A percentile compares a stretch with the other conserved stretches of the same genome.
phyloP scores from a whole-genome alignment of 2,113 vertebrate species.

The Struthidea cinerea region DNA sequence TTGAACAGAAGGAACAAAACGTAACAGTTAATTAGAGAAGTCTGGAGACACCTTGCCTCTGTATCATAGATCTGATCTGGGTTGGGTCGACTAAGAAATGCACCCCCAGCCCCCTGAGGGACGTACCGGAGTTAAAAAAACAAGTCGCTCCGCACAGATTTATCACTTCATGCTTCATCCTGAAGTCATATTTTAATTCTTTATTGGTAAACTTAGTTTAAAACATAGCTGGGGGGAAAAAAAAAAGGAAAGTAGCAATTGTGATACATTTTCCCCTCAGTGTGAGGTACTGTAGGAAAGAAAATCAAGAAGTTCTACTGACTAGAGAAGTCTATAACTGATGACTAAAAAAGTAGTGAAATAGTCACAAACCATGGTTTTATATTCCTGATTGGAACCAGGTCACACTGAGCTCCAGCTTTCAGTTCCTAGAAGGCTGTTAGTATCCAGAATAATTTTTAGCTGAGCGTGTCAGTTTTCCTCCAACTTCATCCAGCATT shows the following conservation, averaged over 20 bases:
- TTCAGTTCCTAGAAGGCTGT: background rate
- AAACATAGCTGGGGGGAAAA: background rate
- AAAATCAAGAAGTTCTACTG: background rate
- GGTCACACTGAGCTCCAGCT: background rate
- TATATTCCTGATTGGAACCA: background rate
- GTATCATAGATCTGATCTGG: background rate
- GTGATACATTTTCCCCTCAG: fast-evolving
- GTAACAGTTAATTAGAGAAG: background rate
- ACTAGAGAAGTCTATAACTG: background rate
- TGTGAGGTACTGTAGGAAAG: background rate
- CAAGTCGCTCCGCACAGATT: background rate
- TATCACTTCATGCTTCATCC: background rate
- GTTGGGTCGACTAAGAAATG: background rate
- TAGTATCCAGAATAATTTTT: background rate
- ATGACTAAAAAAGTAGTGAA: background rate
- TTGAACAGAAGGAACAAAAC: background rate
- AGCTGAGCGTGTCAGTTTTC: background rate
- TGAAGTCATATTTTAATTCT: background rate
- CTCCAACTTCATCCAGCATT: background rate
- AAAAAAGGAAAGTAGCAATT: fast-evolving
- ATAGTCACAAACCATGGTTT: background rate
- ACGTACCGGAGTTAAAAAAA: fast-evolving
- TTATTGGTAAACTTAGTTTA: background rate
- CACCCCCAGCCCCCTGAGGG: background rate
- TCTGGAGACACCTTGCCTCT: background rate